phyloP scores from a whole-genome alignment of 2,113 vertebrate species.

The Melospiza melodia region DNA sequence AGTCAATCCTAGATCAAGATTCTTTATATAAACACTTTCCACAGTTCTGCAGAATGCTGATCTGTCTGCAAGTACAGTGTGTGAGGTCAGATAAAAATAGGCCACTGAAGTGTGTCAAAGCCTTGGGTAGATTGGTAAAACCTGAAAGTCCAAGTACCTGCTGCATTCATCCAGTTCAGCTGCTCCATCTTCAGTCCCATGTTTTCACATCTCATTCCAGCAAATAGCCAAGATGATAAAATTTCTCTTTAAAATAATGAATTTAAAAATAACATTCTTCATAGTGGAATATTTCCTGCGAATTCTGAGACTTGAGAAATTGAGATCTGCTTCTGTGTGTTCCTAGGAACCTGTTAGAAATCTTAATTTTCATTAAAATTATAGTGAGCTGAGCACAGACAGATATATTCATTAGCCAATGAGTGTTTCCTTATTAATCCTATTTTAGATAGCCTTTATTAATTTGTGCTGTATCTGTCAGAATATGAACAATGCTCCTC shows the following conservation, averaged over 20 bases:
- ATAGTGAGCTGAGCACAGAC: background rate
- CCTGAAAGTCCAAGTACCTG: background rate
- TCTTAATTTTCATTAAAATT: background rate
- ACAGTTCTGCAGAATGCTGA: constrained; percentile 50
- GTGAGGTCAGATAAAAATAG: constrained; percentile 62
- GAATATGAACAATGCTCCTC: background rate
- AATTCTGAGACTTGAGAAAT: background rate
- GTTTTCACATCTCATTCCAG: background rate
- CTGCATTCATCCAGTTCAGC: background rate
- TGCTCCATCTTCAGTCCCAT: background rate
- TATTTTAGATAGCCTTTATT: background rate
- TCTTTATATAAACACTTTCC: constrained; percentile 59
- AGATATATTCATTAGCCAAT: background rate
- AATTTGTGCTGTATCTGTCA: background rate
- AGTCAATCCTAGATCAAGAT: constrained; percentile 67
- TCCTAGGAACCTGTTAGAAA: background rate
- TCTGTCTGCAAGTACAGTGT: constrained; percentile 35
- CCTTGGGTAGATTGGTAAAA: background rate
- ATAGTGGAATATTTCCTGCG: background rate
- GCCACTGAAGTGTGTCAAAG: constrained; percentile 30
- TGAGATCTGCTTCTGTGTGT: background rate
- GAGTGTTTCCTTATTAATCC: background rate
- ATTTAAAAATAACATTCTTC: background rate
- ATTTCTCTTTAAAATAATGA: background rate
- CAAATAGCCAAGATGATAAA: background rate